Base-by-base conservation (phyloP, 2,888 invertebrate species). In the Helicoverpa assulta region DNA sequence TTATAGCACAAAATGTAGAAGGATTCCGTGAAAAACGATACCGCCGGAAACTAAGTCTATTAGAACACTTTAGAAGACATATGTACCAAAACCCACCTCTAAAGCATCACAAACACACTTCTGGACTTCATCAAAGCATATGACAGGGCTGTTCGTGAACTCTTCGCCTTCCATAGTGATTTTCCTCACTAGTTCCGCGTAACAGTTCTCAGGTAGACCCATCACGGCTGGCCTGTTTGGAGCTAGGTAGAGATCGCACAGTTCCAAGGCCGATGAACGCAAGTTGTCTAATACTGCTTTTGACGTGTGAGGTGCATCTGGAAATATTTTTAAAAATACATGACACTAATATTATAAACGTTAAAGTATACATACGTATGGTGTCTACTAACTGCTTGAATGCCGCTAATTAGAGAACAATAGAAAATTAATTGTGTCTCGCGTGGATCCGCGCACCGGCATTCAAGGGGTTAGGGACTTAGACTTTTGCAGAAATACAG, bases 81-180 rank as follows among this genome's bases (percentile, higher is more conserved):
- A n/a, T n/a, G n/a, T n/a, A n/a, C 16, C 47, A n/a, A 43, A 8
- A 68, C 92, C 86, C 93, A 97, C 83, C 97, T 94, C 95, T 16
- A 95, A 84, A 50, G 95, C 95, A 72, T 93, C 97, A 75, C 97
- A 97, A 37, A 98, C 96, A 64, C 96, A 96, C 73, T 96, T 95
- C 91, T 98, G 98, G 19, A 98, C 96, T 73, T 98, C 98, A 88
- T 99, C 98, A 91, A 99, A 99, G 96, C 98, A 98, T 3, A 96
- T 95, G 69, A 98, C 97, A 0, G 95, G 94, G 53, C 92, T 95
- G 51, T 86, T 91, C 0, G 92, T 89, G 59, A 95, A 95, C 67
- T 94, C 94, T 40, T 94, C 95, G 2, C 94, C 95, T 64, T 95
- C 95, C 0, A 91, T 94, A 1, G 94, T 95, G 65, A 95, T 94